Percentiles rank a stretch among this genome's conserved stretches.
These are phyloP conservation scores for Coregonus sp. DNA, from an alignment of 2,797 vertebrate genomes.

Conservation along the genomic window DNA sequence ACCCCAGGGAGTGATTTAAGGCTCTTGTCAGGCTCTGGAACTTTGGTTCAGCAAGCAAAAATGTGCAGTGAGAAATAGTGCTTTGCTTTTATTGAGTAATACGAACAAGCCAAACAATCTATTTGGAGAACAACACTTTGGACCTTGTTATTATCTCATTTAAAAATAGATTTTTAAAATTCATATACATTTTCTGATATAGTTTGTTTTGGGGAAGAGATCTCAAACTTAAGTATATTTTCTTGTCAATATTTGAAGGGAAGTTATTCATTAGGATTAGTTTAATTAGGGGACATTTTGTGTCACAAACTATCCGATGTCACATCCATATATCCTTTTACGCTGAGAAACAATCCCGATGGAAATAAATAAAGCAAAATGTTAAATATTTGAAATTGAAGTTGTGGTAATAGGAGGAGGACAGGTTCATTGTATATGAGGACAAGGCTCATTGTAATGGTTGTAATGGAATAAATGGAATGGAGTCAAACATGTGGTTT, in stretches of 20 bases:
- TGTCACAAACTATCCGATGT: not conserved
- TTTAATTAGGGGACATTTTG: not conserved
- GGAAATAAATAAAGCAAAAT: not conserved
- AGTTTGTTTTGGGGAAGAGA: slow-evolving; percentile 2
- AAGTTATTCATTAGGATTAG: slow-evolving; percentile 12
- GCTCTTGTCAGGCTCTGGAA: slow-evolving; percentile 55
- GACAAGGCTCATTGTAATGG: no score
- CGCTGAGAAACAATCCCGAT: not conserved
- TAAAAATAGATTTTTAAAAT: not conserved
- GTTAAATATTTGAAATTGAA: no score
- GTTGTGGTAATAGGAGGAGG: no score
- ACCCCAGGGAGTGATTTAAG: slow-evolving; percentile 67
- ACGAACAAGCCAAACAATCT: not conserved
- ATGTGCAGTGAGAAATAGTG: slow-evolving; percentile 64
- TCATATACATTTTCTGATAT: not conserved
- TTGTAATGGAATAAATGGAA: no score
- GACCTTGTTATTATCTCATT: not conserved
- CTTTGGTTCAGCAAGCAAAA: slow-evolving; percentile 61
- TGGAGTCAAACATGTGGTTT: no score
- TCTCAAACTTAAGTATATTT: not conserved
- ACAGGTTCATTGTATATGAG: no score
- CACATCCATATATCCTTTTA: not conserved
- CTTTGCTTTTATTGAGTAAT: slow-evolving; percentile 48
- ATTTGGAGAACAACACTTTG: no score
- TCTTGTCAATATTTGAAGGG: slow-evolving; percentile 15